Base-by-base conservation (phyloP, 2,113 vertebrate genomes). In the Lycaon pictus region DNA sequence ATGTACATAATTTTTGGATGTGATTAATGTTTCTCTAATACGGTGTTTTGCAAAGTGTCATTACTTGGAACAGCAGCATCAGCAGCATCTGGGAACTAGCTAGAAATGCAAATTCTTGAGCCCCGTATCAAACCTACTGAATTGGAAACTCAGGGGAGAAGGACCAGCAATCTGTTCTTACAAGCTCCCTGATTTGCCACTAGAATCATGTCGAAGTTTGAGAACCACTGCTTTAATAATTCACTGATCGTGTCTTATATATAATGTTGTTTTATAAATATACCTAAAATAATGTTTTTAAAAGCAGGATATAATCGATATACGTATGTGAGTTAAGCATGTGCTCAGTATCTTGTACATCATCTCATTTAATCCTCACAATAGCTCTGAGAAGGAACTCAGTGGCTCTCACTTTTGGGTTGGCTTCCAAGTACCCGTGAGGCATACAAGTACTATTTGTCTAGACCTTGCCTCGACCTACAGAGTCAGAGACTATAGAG, bases 191-290 rank as follows among this genome's bases (percentile, higher is more conserved):
- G 29, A 56, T 16, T 0, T 86, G 8, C 51, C 11, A 15, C n/a
- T 94, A 80, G 72, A 87, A 43, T 92, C 53, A 17, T 81, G 58
- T 48, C 16, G 4, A 55, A 65, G 3, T 86, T 90, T 48, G 79
- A 90, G 51, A 93, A 90, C 48, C 16, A 65, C 56, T 7, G 32
- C 63, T 95, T 80, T 85, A 88, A 67, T 93, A 91, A 84, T 72
- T 93, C 69, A 95, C 51, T 56, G 37, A 48, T 82, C 90, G 51
- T 95, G 63, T 88, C 82, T 95, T 83, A 91, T 27, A 5, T 74
- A 27, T 22, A 77, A 23, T 53, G 11, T 84, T 65, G 65, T 92
- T 82, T 85, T 56, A 67, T 95, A 72, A 88, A 81, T 88, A 87
- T 58, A n/a, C 90, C 69, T 58, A 90, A 90, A 92, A 58, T 92